Evolutionary conservation across 2,797 vertebrate genomes (phyloP).

Genomic region (Sebastolobus alascanus): DNA sequence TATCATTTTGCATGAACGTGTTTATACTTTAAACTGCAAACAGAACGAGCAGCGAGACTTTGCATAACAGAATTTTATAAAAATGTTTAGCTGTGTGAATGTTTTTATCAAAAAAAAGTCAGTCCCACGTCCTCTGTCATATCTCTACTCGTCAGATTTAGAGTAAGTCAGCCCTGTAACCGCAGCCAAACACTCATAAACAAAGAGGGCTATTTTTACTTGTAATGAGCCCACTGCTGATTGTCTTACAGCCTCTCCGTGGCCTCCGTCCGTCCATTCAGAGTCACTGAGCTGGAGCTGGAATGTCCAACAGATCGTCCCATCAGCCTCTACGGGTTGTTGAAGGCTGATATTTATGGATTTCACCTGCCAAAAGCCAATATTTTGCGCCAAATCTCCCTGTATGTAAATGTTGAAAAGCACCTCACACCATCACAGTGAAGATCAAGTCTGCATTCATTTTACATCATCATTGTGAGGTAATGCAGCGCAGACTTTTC

Average conservation of each 20-base stretch:
- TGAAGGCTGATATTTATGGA: neutral
- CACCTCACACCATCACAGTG: neutral
- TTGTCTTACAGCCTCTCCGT: slow-evolving; percentile 12
- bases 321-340: neutral
- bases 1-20: slow-evolving; percentile 32
- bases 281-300: slow-evolving; percentile 29
- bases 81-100: slow-evolving; percentile 17
- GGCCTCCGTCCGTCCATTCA: slow-evolving; percentile 23
- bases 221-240: slow-evolving; percentile 14
- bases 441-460: neutral
- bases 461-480: neutral
- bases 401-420: neutral
- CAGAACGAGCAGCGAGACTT: neutral
- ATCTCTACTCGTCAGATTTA: neutral
- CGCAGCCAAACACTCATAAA: slow-evolving; percentile 17
- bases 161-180: neutral
- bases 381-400: neutral
- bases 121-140: neutral
- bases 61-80: slow-evolving; percentile 54
- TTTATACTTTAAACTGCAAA: slow-evolving; percentile 48
- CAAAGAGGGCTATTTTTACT: slow-evolving; percentile 41
- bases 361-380: neutral
- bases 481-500: neutral
- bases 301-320: slow-evolving; percentile 18
- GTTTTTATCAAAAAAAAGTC: slow-evolving; percentile 9